These are phyloP conservation scores for Sinocyclocheilus rhinocerous DNA, from an alignment of 2,113 vertebrate species.

Conservation along the genomic window DNA sequence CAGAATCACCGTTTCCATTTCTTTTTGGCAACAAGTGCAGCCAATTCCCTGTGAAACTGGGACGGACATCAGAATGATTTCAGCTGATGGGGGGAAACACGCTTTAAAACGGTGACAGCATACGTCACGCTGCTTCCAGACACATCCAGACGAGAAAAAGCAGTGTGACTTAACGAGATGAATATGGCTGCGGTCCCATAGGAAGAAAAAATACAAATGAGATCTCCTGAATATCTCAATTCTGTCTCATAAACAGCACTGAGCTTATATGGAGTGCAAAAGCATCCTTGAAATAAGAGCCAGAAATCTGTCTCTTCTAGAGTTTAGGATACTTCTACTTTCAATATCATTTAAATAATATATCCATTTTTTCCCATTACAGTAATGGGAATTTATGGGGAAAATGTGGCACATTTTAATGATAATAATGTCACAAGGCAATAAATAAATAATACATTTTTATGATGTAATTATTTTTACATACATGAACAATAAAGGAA, in stretches of 20 bases:
- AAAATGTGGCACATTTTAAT: not conserved
- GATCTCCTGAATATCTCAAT: not conserved
- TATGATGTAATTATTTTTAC: no score
- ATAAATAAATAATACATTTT: not conserved
- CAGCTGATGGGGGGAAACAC: conserved; percentile 48
- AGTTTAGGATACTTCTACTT: not conserved
- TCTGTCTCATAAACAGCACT: not conserved
- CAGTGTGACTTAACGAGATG: not conserved
- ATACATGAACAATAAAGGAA: not conserved
- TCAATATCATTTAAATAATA: not conserved
- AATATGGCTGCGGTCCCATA: not conserved
- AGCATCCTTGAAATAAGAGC: no score
- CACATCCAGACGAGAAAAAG: not conserved
- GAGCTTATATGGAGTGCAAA: not conserved
- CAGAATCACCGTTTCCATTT: conserved; percentile 39
- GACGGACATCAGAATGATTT: conserved; percentile 36
- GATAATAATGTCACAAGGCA: not conserved
- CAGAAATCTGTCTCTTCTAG: no score
- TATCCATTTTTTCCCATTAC: no score
- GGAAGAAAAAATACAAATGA: not conserved
- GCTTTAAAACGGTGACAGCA: conserved; percentile 39
- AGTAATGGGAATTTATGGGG: no score
- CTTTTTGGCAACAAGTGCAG: conserved; percentile 44
- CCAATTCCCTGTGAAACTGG: conserved; percentile 41
- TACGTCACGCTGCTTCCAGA: not conserved